Percentiles rank a stretch among this genome's conserved stretches.
These are phyloP conservation scores for Tigriopus californicus DNA, from an alignment of 2,888 invertebrate species.

Conservation along the genomic window DNA sequence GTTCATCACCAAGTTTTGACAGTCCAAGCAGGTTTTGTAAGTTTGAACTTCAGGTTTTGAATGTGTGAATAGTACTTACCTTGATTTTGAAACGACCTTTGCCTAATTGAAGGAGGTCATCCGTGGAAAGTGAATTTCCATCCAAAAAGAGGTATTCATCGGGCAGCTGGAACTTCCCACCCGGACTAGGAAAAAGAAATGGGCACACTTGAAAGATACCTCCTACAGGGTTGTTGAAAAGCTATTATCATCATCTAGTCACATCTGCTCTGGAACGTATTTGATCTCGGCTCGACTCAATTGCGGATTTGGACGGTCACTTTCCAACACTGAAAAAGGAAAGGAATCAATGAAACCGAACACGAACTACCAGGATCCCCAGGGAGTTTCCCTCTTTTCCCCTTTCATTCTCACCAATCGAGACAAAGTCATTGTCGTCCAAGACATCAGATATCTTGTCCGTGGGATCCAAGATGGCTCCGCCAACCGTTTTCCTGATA, in stretches of 20 bases:
- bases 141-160: conserved; percentile 31
- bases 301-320: conserved; percentile 31
- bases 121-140: conserved; percentile 36
- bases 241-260: conserved; percentile 22
- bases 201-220: neutral
- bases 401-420: conserved; percentile 30
- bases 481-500: conserved; percentile 38
- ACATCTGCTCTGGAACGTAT: conserved; percentile 34
- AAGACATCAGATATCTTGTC: conserved; percentile 35
- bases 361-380: neutral
- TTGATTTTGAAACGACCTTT: conserved; percentile 34
- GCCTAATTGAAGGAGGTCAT: conserved; percentile 37
- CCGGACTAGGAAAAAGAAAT: conserved; percentile 15
- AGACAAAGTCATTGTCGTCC: conserved; percentile 41
- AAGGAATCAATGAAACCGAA: neutral
- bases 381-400: too few relatives aligned
- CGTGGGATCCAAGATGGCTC: conserved; percentile 37
- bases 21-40: too few relatives aligned
- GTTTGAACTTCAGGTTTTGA: neutral
- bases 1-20: too few relatives aligned
- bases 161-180: conserved; percentile 11
- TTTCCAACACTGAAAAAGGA: conserved; percentile 29
- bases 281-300: conserved; percentile 31
- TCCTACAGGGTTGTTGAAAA: neutral
- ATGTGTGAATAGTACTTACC: too few relatives aligned